Base-by-base conservation (phyloP, 2,888 invertebrate genomes). In the Drosophila pseudotalamancana region DNA sequence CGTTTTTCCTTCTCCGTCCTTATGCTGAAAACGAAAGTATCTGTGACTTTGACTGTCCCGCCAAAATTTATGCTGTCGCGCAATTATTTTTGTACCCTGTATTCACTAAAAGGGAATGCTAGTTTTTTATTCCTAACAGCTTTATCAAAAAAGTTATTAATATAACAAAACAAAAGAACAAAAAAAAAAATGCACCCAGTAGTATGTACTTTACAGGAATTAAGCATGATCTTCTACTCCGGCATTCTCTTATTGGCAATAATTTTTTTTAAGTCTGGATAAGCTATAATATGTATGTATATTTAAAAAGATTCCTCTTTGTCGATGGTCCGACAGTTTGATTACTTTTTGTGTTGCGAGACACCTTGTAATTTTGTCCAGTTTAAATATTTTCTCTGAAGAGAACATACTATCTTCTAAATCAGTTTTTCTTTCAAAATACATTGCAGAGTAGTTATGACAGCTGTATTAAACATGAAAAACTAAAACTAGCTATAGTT, bases 1-100 rank as follows among this genome's bases (percentile, higher is more conserved):
- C 37, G 46, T 64, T 83, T 56, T 61, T 60, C 64, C 46, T 57
- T 35, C 73, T 48, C 49, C 46, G 50, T 57, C 55, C 74, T 77
- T 69, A 71, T 71, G 71, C 81, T 81, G 81, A 86, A 86, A 86
- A 80, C 88, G 88, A 86, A 86, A 86, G 85, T 83, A 74, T 86
- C 77, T 83, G 76, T 62, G 62, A 61, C 55, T 62, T 48, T 34
- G 61, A 48, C 55, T 37, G 60, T 59, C 67, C 64, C 65, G 60
- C 66, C 53, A 70, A 84, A 83, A 85, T 85, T 73, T 82, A 86
- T 82, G 72, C 81, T 87, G 87, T 87, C 81, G 67, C 75, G 88
- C 82, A 83, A 87, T 87, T 89, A 78, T 78, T 77, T 64, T 14
- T 32, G 14, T 46, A 46, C 32, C 46, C 25, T 25, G 25, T 14